Evolutionary conservation across 2,888 invertebrate species (phyloP), one percentile per base, ranked within the genome.

Genomic region (Ophion slaviceki): DNA sequence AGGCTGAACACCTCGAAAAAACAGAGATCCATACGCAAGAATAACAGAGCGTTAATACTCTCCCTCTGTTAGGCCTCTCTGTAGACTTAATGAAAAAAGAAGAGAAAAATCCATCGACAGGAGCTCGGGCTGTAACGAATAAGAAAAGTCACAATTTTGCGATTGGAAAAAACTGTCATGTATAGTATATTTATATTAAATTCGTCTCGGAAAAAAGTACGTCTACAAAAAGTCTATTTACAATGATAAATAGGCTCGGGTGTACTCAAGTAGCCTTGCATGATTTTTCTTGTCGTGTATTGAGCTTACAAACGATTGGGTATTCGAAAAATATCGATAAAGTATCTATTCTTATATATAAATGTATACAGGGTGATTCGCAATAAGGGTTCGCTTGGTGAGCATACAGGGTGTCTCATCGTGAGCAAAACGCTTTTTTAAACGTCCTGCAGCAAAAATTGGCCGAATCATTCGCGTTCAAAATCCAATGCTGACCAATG

Each of bases 21-120:
- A 92, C 92, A 93, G 87, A 91, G 92, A 91, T 91, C 92, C 91
- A 92, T 93, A 92, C 88, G 88, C 89, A 90, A 92, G 90, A 91
- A 93, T 92, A 93, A 93, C 92, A 93, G 47, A 85, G 87, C 17
- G 14, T 53, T 17, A 53, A 2, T 53, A 17, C 53, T 14, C 17
- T 14, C 53, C 53, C 53, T 53, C 32, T 32, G 32, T 32, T 2
- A 32, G 2, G 32, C 4, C 32, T 32, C 28, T 3, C 32, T 32
- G 32, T 32, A 28, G 45, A 20, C 14, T 20, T 40, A 28, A 45
- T 40, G 10, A 11, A 68, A 24, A 85, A 84, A 72, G 14, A 66
- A 32, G 0, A 47, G 14, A 28, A 70, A 28, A n/a, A 70, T 28
- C 40, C 62, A 32, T 59, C 57, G 14, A 11, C 20, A 53, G 6